Base-by-base conservation (phyloP, 2,888 invertebrate species). In the Rhopalosiphum nymphaeae region DNA sequence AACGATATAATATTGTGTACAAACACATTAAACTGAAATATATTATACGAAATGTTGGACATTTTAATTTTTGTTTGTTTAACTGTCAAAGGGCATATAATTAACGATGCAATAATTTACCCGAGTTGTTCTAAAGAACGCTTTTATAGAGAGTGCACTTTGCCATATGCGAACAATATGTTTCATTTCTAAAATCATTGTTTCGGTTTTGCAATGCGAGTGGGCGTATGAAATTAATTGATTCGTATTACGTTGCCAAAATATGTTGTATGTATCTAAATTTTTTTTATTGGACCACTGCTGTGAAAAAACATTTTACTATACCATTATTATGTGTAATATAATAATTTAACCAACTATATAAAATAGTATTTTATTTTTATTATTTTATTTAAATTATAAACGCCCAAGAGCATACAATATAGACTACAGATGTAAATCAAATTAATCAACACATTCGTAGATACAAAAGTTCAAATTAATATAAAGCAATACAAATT, bases 181-280 rank as follows among this genome's bases (percentile, higher is more conserved):
- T 78, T 90, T 90, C 67, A 46, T 90, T 90, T 67, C 49, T 36
- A 78, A 90, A 90, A 90, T 46, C 44, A 49, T 67, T 29, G 90
- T 67, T 90, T 78, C 36, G 67, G 49, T 57, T 57, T 57, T 26
- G 9, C 78, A 78, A 57, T 57, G 16, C 42, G 44, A 7, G 57
- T 26, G 46, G 46, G 21, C 89, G 21, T 53, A 53, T 57, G 29
- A 78, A 84, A 91, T 91, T 91, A 91, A 78, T 91, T 91, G 91
- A 53, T 91, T 42, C 44, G 42, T 21, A 53, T 91, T 29, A 49
- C 4, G 78, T 78, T 91, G 78, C 91, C 91, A 84, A 91, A 91
- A 53, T 57, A 46, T 84, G 91, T n/a, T 21, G 7, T 53, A 29
- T 61, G 61, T n/a, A 56, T 89, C 29, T 46, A 61, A 36, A n/a